These are phyloP conservation scores for Cosmia trapezina DNA, from an alignment of 2,888 invertebrate genomes.

Conservation along the genomic window DNA sequence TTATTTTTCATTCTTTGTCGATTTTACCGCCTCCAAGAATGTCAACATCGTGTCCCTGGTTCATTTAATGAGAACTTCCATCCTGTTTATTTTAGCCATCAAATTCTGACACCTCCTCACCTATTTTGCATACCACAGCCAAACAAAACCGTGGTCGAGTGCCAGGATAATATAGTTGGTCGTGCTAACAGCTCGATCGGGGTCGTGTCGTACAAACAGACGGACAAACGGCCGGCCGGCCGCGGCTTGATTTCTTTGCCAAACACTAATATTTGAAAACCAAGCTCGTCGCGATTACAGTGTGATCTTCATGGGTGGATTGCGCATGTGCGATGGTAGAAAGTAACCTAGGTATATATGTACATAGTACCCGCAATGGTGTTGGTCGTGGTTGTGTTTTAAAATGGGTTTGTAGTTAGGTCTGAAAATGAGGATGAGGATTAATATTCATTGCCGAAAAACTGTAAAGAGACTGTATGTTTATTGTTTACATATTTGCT, in stretches of 20 bases:
- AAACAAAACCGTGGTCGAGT: slow-evolving; percentile 56
- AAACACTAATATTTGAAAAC: slow-evolving; percentile 89
- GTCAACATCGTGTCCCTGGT: background rate
- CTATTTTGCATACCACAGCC: slow-evolving; percentile 47
- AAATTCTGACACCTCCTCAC: slow-evolving; percentile 20
- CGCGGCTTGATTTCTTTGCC: slow-evolving; percentile 86
- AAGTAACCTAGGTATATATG: slow-evolving; percentile 2
- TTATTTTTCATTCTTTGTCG: slow-evolving; percentile 15
- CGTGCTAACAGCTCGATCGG: slow-evolving; percentile 72
- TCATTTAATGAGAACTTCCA: background rate
- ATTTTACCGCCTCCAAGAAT: background rate
- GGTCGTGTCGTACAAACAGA: slow-evolving; percentile 70
- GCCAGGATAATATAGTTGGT: slow-evolving; percentile 64
- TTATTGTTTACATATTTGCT: background rate
- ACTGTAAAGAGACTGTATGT: background rate
- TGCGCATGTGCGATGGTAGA: slow-evolving; percentile 61
- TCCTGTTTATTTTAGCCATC: slow-evolving; percentile 15
- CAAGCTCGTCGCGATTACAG: slow-evolving; percentile 80
- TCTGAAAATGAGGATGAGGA: background rate
- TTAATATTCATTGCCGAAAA: too few species aligned
- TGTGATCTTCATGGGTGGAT: slow-evolving; percentile 71
- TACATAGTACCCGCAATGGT: slow-evolving; percentile 28
- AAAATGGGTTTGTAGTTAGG: background rate
- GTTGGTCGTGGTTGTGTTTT: slow-evolving; percentile 18
- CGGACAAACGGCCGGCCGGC: slow-evolving; percentile 69